These are phyloP conservation scores for Perizoma affinitatum DNA, from an alignment of 2,888 invertebrate species.

Conservation along the genomic window DNA sequence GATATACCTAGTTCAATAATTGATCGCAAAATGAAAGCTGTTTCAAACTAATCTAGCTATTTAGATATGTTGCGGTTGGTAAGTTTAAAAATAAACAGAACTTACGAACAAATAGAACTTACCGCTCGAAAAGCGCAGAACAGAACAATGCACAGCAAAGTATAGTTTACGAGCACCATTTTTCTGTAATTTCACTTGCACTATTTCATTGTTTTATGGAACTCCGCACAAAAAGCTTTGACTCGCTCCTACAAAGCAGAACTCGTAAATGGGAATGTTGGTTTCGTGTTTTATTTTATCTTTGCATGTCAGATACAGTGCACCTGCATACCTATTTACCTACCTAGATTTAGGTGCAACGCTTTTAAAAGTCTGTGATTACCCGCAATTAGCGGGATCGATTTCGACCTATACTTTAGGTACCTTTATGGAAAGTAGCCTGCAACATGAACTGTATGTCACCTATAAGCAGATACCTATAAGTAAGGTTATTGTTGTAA, in stretches of 20 bases:
- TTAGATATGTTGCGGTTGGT: too few species aligned
- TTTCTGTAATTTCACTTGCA: constrained; percentile 27
- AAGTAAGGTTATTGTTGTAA: too few species aligned
- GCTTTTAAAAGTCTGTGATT: too few species aligned
- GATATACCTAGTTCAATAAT: too few species aligned
- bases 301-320: constrained; percentile 32
- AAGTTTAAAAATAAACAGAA: not conserved
- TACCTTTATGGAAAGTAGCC: too few species aligned
- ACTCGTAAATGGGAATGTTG: constrained; percentile 23
- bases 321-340: not conserved
- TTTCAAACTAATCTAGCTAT: too few species aligned
- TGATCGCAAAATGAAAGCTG: too few species aligned
- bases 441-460: too few species aligned
- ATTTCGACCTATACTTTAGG: too few species aligned
- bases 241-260: constrained; percentile 26
- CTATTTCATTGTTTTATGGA: constrained; percentile 31
- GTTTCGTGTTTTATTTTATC: constrained; percentile 28
- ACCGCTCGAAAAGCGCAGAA: constrained; percentile 26
- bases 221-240: constrained; percentile 32
- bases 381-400: too few species aligned
- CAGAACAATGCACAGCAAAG: constrained; percentile 23
- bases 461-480: too few species aligned
- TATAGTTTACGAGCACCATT: constrained; percentile 33
- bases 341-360: not conserved
- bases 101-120: constrained; percentile 18